phyloP scores from a whole-genome alignment of 2,888 invertebrate species.

The Dasysyrphus tricinctus region DNA sequence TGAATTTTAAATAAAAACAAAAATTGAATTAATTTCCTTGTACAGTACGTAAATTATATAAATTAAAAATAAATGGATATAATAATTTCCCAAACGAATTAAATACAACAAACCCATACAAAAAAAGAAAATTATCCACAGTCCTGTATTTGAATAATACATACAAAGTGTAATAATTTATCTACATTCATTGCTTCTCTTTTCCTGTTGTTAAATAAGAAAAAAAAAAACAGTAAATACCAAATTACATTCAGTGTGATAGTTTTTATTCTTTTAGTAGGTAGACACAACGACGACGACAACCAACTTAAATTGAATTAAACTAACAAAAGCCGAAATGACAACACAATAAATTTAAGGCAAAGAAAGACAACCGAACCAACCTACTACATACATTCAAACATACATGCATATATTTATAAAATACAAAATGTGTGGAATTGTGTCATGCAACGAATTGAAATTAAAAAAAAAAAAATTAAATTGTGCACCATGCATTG shows the following conservation, averaged over 20 bases:
- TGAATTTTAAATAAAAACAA: too few relatives aligned
- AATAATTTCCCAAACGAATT: not conserved
- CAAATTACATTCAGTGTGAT: slow-evolving; percentile 18
- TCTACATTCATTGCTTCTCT: not conserved
- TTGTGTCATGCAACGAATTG: slow-evolving; percentile 52
- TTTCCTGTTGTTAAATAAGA: slow-evolving; percentile 30
- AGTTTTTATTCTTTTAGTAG: slow-evolving; percentile 49
- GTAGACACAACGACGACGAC: slow-evolving; percentile 53
- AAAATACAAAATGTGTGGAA: slow-evolving; percentile 38
- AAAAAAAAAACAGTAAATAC: slow-evolving; percentile 1
- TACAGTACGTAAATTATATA: too few relatives aligned
- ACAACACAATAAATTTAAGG: slow-evolving; percentile 37
- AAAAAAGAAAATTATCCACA: not conserved
- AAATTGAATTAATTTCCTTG: too few relatives aligned
- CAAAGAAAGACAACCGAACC: slow-evolving; percentile 11
- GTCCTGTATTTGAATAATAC: not conserved
- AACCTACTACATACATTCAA: not conserved
- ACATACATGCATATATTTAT: not conserved
- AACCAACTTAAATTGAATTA: slow-evolving; percentile 57
- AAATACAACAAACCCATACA: not conserved
- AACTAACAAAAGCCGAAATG: slow-evolving; percentile 42
- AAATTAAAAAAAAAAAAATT: slow-evolving; percentile 25
- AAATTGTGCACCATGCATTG: slow-evolving; percentile 22
- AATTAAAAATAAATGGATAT: too few relatives aligned
- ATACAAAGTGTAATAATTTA: not conserved